Evolutionary conservation across 2,888 invertebrate species (phyloP).

Genomic region (Himalopsyche tibetana): DNA sequence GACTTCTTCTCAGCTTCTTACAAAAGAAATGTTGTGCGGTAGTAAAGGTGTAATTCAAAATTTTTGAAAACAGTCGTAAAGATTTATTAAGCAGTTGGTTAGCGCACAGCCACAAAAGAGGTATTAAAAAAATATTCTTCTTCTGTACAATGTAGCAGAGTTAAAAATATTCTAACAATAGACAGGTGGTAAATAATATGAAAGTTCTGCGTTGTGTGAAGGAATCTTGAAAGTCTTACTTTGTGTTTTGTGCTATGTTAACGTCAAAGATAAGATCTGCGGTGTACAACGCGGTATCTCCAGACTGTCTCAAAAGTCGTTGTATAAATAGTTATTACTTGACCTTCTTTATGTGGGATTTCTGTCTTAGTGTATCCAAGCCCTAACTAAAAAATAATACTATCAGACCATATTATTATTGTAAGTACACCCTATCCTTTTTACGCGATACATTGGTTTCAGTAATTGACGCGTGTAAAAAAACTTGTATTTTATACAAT

Average conservation of each 20-base stretch:
- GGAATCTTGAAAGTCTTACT: neutral
- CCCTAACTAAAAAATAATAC: too few species aligned
- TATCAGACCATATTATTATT: too few species aligned
- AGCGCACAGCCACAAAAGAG: constrained; percentile 5
- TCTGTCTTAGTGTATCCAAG: too few species aligned
- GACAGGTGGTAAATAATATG: constrained; percentile 29
- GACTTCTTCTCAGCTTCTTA: neutral
- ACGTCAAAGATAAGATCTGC: constrained; percentile 6
- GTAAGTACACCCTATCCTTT: too few species aligned
- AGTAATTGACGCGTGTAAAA: too few species aligned
- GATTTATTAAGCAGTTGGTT: constrained; percentile 23
- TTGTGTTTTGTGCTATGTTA: neutral
- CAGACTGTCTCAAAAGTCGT: too few species aligned
- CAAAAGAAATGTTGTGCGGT: neutral
- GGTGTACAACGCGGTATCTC: neutral
- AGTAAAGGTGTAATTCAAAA: neutral
- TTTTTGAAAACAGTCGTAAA: constrained; percentile 25
- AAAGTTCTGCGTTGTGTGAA: neutral
- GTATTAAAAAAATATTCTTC: neutral
- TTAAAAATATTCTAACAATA: constrained; percentile 2
- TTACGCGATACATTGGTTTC: too few species aligned
- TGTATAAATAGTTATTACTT: too few species aligned
- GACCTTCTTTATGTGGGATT: too few species aligned
- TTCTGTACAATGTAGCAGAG: neutral
- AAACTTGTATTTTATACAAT: too few species aligned